Percentiles rank a stretch among this genome's conserved stretches.
Conservation (phyloP, 2,797 vertebrate genomes). For the Pseudomugil gertrudae region DNA sequence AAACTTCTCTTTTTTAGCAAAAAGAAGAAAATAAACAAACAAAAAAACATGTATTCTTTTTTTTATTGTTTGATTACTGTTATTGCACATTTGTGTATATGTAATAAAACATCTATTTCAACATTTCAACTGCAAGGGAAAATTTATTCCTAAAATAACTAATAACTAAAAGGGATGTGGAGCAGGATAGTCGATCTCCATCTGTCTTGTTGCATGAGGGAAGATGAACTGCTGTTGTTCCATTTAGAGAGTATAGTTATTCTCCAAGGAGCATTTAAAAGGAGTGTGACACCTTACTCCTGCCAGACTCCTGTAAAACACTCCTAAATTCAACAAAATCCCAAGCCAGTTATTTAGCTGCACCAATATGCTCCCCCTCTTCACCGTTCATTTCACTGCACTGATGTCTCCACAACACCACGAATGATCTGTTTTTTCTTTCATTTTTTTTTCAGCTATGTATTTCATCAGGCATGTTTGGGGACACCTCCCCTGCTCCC, state of each 20-base stretch:
- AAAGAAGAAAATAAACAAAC: not conserved
- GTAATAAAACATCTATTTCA: not conserved
- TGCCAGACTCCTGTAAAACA: slow-evolving; percentile 50
- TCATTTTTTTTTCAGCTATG: slow-evolving; percentile 18
- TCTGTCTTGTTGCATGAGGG: slow-evolving; percentile 24
- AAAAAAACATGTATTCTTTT: no score
- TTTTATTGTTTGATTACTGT: no score
- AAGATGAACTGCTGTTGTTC: slow-evolving; percentile 66
- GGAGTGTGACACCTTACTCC: slow-evolving; percentile 38
- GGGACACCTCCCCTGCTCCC: slow-evolving; percentile 66
- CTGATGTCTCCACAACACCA: slow-evolving; percentile 30
- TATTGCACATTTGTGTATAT: not conserved
- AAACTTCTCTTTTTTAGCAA: not conserved
- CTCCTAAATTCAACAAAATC: slow-evolving; percentile 68
- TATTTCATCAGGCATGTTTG: slow-evolving; percentile 64
- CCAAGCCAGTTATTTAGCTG: slow-evolving; percentile 24
- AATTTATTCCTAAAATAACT: not conserved
- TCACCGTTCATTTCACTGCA: slow-evolving; percentile 44
- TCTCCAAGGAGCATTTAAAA: slow-evolving; percentile 62
- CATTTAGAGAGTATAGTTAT: slow-evolving; percentile 65
- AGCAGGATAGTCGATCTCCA: slow-evolving; percentile 21
- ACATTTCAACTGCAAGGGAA: no score
- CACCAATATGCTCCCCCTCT: slow-evolving; percentile 39
- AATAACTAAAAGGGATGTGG: not conserved
- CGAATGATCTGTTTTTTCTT: slow-evolving; percentile 29